Evolutionary conservation across 64 coral and sea anemone species (phyloP), one percentile per base, ranked within the genome.

Genomic region (Porites australiensis): DNA sequence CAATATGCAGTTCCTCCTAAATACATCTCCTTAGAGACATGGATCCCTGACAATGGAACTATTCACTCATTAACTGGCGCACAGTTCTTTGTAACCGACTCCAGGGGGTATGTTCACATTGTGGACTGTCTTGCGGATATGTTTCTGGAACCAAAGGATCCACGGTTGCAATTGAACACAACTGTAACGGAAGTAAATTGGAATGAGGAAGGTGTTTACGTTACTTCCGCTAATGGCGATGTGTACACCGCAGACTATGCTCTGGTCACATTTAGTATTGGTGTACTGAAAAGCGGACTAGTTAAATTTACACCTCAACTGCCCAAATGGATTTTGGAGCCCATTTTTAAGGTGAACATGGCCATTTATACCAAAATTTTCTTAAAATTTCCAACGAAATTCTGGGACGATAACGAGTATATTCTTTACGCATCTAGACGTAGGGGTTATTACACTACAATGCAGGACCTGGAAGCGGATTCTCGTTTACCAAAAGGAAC

Each of bases 341-440:
- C 64, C 21, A 96, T 96, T 61, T 96, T 77, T 58, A 92, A 96
- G 70, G 70, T 92, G 4, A 92, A 89, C 22, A 96, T 96, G 95
- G 90, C 88, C 6, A 58, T 82, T 58, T 96, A 96, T 44, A 96
- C 90, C 10, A 96, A 96, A 55, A 96, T 96, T 61, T 96, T 96
- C 64, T 13, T 96, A 0, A 96, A 96, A 52, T 96, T 96, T 89
- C 90, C 95, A 8, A 70, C 15, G 14, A 88, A 89, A 84, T 96
- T 96, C 79, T 96, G 95, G 95, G 95, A 96, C 19, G 51, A 76
- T 49, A 64, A 84, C 44, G 90, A 96, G 58, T 96, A 93, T 15
- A 92, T 96, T 77, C 81, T 92, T 46, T 96, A 92, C 14, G 95
- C 95, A 37, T 89, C 51, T 15, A 88, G 86, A 57, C 64, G 77